A percentile compares a stretch with the other conserved stretches of the same genome.
Evolutionary conservation across 1,140 invertebrate species (phyloP).

Genomic region (Drosophila pandora): DNA sequence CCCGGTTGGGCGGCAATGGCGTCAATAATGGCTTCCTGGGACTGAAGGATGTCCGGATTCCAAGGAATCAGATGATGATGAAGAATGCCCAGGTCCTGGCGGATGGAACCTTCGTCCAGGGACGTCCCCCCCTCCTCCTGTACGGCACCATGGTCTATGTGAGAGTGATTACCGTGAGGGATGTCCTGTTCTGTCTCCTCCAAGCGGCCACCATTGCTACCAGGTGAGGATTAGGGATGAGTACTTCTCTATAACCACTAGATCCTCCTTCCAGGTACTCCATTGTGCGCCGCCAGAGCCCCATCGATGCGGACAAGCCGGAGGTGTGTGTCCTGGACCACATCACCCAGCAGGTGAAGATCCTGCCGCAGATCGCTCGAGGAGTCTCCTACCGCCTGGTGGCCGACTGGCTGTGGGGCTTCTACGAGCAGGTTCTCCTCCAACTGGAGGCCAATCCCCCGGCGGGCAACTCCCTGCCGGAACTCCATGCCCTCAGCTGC

Average conservation of each 20-base stretch:
- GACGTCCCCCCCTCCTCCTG: slow-evolving; percentile 92
- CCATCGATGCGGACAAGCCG: slow-evolving; percentile 88
- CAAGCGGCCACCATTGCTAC: slow-evolving; percentile 93
- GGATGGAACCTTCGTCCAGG: slow-evolving; percentile 95
- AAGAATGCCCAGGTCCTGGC: slow-evolving; percentile 93
- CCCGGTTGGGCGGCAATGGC: slow-evolving; percentile 94
- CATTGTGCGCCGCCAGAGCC: slow-evolving; percentile 93
- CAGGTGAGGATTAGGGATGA: slow-evolving; percentile 38
- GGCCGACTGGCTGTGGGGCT: slow-evolving; percentile 90
- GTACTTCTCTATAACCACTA: neutral
- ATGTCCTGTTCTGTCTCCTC: slow-evolving; percentile 88
- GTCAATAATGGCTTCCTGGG: slow-evolving; percentile 96
- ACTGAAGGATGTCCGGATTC: slow-evolving; percentile 93
- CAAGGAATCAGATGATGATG: slow-evolving; percentile 95
- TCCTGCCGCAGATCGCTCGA: slow-evolving; percentile 92
- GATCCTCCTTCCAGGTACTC: slow-evolving; percentile 88
- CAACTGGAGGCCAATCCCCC: slow-evolving; percentile 86
- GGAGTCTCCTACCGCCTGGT: slow-evolving; percentile 90
- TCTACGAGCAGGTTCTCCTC: slow-evolving; percentile 91
- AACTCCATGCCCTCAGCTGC: slow-evolving; percentile 95
- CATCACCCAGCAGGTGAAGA: slow-evolving; percentile 95
- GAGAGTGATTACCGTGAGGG: slow-evolving; percentile 90
- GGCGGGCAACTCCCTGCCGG: slow-evolving; percentile 85
- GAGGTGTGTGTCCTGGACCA: slow-evolving; percentile 97
- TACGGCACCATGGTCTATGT: slow-evolving; percentile 98